A percentile compares a stretch with the other conserved stretches of the same genome.
Conservation (phyloP, 2,113 vertebrate genomes). For the Cranoglanis bouderius region DNA sequence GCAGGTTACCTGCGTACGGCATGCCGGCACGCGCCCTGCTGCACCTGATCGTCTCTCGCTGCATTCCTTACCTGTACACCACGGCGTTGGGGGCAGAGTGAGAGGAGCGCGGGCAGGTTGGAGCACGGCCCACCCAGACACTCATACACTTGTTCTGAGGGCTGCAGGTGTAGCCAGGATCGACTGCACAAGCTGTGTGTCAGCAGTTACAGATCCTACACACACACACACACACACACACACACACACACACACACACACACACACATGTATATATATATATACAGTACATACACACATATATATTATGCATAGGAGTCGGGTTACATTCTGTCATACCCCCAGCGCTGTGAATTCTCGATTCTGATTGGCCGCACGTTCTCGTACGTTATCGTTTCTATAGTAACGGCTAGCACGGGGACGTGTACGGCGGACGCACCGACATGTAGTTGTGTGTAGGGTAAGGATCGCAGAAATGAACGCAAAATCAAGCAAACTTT, state of each 20-base stretch:
- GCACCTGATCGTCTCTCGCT: constrained; percentile 95
- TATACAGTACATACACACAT: not conserved
- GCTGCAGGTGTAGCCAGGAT: constrained; percentile 91
- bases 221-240: not conserved
- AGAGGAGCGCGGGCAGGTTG: constrained; percentile 68
- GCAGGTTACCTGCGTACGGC: constrained; percentile 79
- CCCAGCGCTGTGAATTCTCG: not conserved
- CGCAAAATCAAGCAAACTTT: no score
- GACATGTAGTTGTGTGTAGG: not conserved
- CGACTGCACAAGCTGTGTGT: constrained; percentile 21
- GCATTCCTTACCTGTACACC: constrained; percentile 86
- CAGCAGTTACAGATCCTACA: not conserved
- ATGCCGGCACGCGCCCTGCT: constrained; percentile 90
- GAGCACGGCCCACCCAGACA: constrained; percentile 81
- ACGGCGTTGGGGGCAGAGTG: constrained; percentile 54
- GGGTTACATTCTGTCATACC: not conserved
- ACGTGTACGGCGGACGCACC: not conserved
- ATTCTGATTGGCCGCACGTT: not conserved
- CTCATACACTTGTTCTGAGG: constrained; percentile 95
- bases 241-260: no score
- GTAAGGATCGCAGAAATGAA: no score
- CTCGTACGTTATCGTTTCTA: not conserved
- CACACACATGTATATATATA: no score
- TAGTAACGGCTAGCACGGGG: not conserved
- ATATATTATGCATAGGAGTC: not conserved